phyloP scores from a whole-genome alignment of 1,140 invertebrate genomes.

The Magallana gigas region DNA sequence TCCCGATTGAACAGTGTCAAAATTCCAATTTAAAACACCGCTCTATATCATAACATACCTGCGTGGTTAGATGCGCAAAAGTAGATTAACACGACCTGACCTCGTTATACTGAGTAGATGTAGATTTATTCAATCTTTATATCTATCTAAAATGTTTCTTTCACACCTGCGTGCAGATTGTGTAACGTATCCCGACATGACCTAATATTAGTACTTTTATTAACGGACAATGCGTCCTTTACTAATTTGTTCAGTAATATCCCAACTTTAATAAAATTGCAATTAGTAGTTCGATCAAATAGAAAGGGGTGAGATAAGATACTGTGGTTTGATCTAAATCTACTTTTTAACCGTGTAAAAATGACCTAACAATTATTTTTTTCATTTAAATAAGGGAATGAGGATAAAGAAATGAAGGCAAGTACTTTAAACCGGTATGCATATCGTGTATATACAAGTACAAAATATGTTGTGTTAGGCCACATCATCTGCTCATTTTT shows the following conservation, averaged over 20 bases:
- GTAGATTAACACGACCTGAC: neutral
- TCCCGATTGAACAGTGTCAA: neutral
- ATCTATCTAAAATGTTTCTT: neutral
- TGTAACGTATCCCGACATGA: conserved; percentile 6
- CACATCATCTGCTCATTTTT: no score
- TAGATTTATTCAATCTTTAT: neutral
- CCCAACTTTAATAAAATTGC: neutral
- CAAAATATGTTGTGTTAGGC: no score
- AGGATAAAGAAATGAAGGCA: no score
- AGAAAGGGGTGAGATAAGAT: neutral
- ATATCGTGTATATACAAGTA: no score
- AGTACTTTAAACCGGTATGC: no score
- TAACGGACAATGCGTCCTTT: no score
- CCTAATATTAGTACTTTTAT: neutral
- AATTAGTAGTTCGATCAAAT: neutral
- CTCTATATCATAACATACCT: neutral
- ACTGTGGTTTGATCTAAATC: neutral
- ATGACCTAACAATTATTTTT: no score
- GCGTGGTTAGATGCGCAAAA: conserved; percentile 3
- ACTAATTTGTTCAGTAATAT: neutral
- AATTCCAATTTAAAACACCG: neutral
- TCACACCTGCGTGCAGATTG: conserved; percentile 1
- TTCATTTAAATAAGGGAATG: no score
- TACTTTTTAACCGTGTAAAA: neutral
- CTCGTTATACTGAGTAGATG: neutral